Evolutionary conservation across 1,140 invertebrate species (phyloP), one percentile per base, ranked within the genome.

Genomic region (Tetramorium parvispinum): DNA sequence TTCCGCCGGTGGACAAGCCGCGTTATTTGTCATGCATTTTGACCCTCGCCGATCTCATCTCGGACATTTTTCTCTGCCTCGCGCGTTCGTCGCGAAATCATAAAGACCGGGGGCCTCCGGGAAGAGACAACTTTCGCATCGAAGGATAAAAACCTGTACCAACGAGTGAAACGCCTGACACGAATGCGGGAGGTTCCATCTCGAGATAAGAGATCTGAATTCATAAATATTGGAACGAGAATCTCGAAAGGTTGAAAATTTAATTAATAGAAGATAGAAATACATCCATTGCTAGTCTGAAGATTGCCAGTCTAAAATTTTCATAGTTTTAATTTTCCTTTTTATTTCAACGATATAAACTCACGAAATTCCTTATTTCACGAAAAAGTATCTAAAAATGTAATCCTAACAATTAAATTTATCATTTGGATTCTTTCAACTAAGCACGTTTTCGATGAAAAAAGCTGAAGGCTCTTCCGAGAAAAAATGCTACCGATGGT

Each of bases 1-100:
- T 94, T 94, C 93, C 90, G 86, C 61, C 57, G 88, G 88, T 91
- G 92, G 92, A 94, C 93, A 93, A 87, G 86, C 90, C 90, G 90
- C 87, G 91, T 94, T 94, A 94, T 94, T 94, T 94, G 93, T 94
- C 93, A 94, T 93, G 92, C 92, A 94, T 94, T 94, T 94, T 93
- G 91, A 93, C 87, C 89, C 91, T 91, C 77, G 89, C 92, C 92
- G 94, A 94, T 94, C 93, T 94, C 94, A 94, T 94, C 94, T 94
- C 86, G 88, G 77, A 91, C 90, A 94, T 94, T 94, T 93, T 93
- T 94, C 93, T 93, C 93, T 92, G 92, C 92, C 91, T 73, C 77
- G 51, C 51, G 40, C 55, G 49, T 57, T 49, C 85, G 40, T 59
- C 85, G 57, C 85, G 76, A 79, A 83, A 90, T 90, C 89, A 88